Conservation (phyloP, 2,888 invertebrate genomes). For the Drymonia ruficornis region DNA sequence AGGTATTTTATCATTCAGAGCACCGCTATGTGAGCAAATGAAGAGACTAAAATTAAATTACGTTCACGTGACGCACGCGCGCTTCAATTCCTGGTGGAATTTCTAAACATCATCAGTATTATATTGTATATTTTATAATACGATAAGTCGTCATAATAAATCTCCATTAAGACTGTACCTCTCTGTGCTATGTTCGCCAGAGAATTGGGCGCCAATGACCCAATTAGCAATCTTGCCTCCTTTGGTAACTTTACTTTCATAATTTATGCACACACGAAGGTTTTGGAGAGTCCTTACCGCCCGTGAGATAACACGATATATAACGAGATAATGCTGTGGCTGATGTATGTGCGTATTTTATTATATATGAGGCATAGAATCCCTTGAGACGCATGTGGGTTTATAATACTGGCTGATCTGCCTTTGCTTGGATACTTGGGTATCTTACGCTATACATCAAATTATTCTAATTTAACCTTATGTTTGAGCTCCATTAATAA, state of each 20-base stretch:
- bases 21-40: neutral
- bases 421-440: too few relatives aligned
- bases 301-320: constrained; percentile 1
- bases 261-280: constrained; percentile 6
- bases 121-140: too few relatives aligned
- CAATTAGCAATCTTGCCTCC: constrained; percentile 4
- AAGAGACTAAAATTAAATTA: neutral
- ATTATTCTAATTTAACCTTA: too few relatives aligned
- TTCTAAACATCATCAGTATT: too few relatives aligned
- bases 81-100: neutral
- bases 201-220: constrained; percentile 3
- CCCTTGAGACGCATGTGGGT: neutral
- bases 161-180: neutral
- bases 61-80: neutral
- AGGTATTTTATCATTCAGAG: neutral
- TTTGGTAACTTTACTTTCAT: constrained; percentile 4
- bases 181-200: neutral
- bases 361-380: neutral
- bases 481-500: too few relatives aligned
- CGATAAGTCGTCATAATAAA: neutral
- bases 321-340: neutral
- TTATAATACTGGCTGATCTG: neutral
- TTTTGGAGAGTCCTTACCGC: neutral
- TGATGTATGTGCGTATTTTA: constrained; percentile 16
- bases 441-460: too few relatives aligned